phyloP scores from a whole-genome alignment of 2,888 invertebrate genomes.

The Drosophila recens region DNA sequence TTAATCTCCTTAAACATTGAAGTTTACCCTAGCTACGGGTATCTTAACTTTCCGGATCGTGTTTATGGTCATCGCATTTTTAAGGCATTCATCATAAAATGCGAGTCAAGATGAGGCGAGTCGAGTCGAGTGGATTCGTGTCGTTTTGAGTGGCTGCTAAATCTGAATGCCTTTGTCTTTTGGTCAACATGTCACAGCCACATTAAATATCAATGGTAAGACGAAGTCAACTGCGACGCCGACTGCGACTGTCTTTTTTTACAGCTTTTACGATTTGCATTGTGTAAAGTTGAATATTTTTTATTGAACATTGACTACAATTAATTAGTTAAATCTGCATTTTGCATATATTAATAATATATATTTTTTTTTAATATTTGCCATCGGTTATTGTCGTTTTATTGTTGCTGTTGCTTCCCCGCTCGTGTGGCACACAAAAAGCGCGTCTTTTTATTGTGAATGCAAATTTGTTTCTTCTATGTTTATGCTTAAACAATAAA shows the following conservation, averaged over 20 bases:
- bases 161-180: slow-evolving; percentile 63
- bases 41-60: slow-evolving; percentile 28
- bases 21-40: slow-evolving; percentile 17
- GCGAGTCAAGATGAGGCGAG: slow-evolving; percentile 27
- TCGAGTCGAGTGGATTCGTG: slow-evolving; percentile 17
- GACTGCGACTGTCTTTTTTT: slow-evolving; percentile 29
- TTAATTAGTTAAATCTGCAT: slow-evolving; percentile 77
- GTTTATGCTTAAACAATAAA: slow-evolving; percentile 62
- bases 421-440: slow-evolving; percentile 49
- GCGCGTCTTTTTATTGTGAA: slow-evolving; percentile 47
- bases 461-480: slow-evolving; percentile 50
- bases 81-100: slow-evolving; percentile 68
- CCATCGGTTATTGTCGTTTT: slow-evolving; percentile 13
- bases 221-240: slow-evolving; percentile 15
- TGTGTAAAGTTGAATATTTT: slow-evolving; percentile 67
- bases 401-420: slow-evolving; percentile 2
- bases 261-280: slow-evolving; percentile 66
- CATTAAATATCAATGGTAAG: slow-evolving; percentile 66
- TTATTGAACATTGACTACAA: slow-evolving; percentile 76
- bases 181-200: slow-evolving; percentile 69
- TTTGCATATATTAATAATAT: slow-evolving; percentile 77
- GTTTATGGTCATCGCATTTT: slow-evolving; percentile 52
- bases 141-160: slow-evolving; percentile 10
- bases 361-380: slow-evolving; percentile 49
- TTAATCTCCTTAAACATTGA: not conserved